phyloP scores from a whole-genome alignment of 2,113 vertebrate species.

The Bos javanicus region DNA sequence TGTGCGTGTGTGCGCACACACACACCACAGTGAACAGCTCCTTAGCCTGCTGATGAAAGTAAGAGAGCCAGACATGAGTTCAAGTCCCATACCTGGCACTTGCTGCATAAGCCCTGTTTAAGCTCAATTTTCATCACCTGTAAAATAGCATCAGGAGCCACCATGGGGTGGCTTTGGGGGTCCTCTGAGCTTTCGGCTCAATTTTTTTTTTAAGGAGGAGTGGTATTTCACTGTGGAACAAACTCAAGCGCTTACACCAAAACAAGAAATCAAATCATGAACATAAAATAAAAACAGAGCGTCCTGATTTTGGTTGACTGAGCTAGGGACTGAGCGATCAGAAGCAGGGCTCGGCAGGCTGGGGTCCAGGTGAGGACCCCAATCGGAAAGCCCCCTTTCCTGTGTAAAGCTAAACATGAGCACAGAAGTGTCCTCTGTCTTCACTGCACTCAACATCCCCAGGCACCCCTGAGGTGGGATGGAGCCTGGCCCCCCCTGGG shows the following conservation, averaged over 20 bases:
- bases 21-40: rapidly evolving
- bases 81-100: background rate
- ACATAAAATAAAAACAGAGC: background rate
- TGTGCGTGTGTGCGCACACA: too few relatives aligned
- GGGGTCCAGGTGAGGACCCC: rapidly evolving
- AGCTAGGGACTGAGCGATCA: background rate
- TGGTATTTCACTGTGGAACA: background rate
- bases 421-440: rapidly evolving
- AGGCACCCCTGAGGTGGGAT: background rate
- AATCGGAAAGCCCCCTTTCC: background rate
- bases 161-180: background rate
- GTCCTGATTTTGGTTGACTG: rapidly evolving
- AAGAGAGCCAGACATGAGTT: background rate
- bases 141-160: background rate
- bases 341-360: background rate
- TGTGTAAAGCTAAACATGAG: rapidly evolving
- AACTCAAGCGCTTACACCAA: too few relatives aligned
- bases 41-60: background rate
- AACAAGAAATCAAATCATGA: background rate
- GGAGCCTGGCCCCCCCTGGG: background rate
- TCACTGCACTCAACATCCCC: rapidly evolving
- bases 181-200: background rate
- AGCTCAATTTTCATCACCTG: background rate
- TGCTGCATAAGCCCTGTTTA: rapidly evolving
- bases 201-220: background rate